A percentile compares a stretch with the other conserved stretches of the same genome.
These are phyloP conservation scores for Drosophila oshimai DNA, from an alignment of 1,140 invertebrate species.

Conservation along the genomic window DNA sequence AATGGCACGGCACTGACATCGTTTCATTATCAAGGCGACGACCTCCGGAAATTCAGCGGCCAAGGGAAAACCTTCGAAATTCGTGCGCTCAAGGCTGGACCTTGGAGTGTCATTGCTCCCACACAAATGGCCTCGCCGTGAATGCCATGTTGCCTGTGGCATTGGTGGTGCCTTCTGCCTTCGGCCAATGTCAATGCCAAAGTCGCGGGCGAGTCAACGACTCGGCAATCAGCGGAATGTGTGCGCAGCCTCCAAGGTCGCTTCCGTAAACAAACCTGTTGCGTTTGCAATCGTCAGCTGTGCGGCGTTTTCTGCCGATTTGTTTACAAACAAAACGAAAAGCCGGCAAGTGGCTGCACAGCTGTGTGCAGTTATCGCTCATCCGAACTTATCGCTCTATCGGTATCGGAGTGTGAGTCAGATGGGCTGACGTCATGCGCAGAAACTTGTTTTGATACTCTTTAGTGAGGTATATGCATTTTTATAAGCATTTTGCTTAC, in stretches of 20 bases:
- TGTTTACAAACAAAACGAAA: conserved; percentile 40
- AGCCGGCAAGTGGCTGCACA: conserved; percentile 33
- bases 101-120: conserved; percentile 70
- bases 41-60: conserved; percentile 60
- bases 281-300: conserved; percentile 14
- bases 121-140: conserved; percentile 45
- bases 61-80: conserved; percentile 75
- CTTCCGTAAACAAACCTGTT: conserved; percentile 59
- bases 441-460: conserved; percentile 6
- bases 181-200: conserved; percentile 60
- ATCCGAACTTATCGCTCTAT: background rate
- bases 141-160: conserved; percentile 32
- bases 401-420: conserved; percentile 38
- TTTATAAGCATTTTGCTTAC: background rate
- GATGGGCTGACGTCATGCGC: conserved; percentile 56
- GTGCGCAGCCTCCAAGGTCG: conserved; percentile 56
- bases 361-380: background rate
- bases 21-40: conserved; percentile 67
- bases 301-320: background rate
- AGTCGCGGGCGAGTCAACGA: conserved; percentile 60
- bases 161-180: conserved; percentile 11
- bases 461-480: background rate
- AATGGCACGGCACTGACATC: conserved; percentile 64
- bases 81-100: conserved; percentile 67
- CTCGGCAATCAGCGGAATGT: conserved; percentile 21